Evolutionary conservation across 23 tunicate species (phyloP), one percentile per base, ranked within the genome.

Genomic region (Corella eumyota): DNA sequence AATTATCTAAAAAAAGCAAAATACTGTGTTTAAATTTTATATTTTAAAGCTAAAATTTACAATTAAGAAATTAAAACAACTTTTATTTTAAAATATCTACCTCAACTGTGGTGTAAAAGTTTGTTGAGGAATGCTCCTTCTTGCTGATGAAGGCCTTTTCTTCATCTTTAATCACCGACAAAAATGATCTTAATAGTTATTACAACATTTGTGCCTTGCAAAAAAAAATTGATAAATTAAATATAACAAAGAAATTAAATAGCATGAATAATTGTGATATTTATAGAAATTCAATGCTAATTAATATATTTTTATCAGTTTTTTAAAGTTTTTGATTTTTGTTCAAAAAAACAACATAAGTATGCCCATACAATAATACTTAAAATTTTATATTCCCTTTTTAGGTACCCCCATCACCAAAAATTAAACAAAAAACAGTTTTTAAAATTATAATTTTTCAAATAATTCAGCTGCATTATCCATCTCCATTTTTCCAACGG

Each of bases 71-170:
- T 15, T 7, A 7, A 25, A 25, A 25, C 64, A 27, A 6, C 26
- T 26, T 7, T 6, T 7, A 15, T 59, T 26, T 59, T 30, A 9
- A 21, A 38, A 19, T 21, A 47, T 2, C 27, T 50, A 66, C 71
- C 71, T 66, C 2, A 66, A 28, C 21, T 66, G 33, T 6, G 71
- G 71, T 66, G 71, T 27, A 49, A 66, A 66, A 2, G 60, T 23
- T 30, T 66, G 71, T 32, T 49, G 60, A 3, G 50, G 71, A 49
- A 66, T 66, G 34, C 71, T 66, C 28, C 71, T 29, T 50, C 34
- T 66, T 25, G 71, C 71, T 27, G 71, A 66, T 31, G 71, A 48
- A 1, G 71, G 71, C 32, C 49, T 6, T 30, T 66, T 66, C 60
- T 66, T 66, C 71, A 66, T 66, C 2, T 60, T 60, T 32, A 2